A percentile compares a stretch with the other conserved stretches of the same genome.
Conservation (phyloP, 2,888 invertebrate species). For the Campoletis raptor region DNA sequence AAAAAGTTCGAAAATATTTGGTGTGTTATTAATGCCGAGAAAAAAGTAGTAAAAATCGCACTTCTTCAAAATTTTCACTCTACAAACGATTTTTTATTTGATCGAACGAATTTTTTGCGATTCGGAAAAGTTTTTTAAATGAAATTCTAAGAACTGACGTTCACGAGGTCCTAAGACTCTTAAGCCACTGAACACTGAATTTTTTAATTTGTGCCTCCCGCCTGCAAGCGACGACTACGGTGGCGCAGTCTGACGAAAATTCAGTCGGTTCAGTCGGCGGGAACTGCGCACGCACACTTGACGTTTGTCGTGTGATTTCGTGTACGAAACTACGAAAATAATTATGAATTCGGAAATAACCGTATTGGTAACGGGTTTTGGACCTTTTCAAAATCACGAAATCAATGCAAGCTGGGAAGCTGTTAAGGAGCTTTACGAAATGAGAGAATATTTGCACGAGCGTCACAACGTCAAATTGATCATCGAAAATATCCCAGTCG, state of each 20-base stretch:
- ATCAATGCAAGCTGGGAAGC: constrained; percentile 95
- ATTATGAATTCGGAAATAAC: constrained; percentile 66
- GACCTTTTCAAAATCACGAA: constrained; percentile 90
- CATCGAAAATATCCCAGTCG: constrained; percentile 89
- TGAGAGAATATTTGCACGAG: constrained; percentile 85
- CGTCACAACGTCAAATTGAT: constrained; percentile 86
- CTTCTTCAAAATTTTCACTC: background rate
- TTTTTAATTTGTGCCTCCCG: background rate
- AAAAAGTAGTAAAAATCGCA: background rate
- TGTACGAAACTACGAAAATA: background rate
- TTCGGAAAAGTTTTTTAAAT: background rate
- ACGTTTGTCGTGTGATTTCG: background rate
- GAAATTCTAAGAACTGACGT: background rate
- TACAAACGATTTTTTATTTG: background rate
- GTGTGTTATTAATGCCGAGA: background rate
- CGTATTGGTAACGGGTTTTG: constrained; percentile 91
- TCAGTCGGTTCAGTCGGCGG: constrained; percentile 2
- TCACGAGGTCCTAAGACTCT: too few species aligned
- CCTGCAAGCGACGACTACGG: background rate
- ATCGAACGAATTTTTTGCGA: background rate
- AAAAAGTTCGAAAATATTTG: background rate
- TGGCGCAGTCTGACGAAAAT: background rate
- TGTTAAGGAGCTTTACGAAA: constrained; percentile 88
- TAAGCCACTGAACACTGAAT: too few species aligned
- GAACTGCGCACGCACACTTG: background rate